Evolutionary conservation across 2,888 invertebrate species (phyloP).

Genomic region (Baronia brevicornis): DNA sequence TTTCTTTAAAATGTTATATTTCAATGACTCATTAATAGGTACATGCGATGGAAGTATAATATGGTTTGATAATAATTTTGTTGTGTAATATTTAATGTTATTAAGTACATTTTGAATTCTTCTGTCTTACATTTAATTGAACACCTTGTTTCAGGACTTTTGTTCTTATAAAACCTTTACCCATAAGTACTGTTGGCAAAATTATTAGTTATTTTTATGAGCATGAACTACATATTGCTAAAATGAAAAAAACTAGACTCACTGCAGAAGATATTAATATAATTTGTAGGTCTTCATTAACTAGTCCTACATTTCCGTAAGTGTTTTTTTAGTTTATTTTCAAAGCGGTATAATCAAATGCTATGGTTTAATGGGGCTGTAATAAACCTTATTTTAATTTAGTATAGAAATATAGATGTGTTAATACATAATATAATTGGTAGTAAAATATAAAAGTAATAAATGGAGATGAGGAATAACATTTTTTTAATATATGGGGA

Average conservation of each 20-base stretch:
- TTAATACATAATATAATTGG: too few species aligned
- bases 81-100: background rate
- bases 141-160: slow-evolving; percentile 78
- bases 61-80: slow-evolving; percentile 5
- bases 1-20: too few species aligned
- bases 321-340: slow-evolving; percentile 34
- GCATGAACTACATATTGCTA: slow-evolving; percentile 77
- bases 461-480: too few species aligned
- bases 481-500: too few species aligned
- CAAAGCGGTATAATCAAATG: too few species aligned
- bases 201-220: slow-evolving; percentile 81
- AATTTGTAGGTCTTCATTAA: slow-evolving; percentile 33
- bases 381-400: too few species aligned
- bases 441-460: too few species aligned
- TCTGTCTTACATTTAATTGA: background rate
- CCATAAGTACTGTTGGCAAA: slow-evolving; percentile 81
- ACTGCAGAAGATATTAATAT: slow-evolving; percentile 76
- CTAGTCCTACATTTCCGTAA: slow-evolving; percentile 77
- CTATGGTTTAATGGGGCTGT: too few species aligned
- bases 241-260: slow-evolving; percentile 83
- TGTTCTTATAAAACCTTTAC: slow-evolving; percentile 85
- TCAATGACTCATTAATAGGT: too few species aligned
- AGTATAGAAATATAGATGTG: too few species aligned
- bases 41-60: too few species aligned
- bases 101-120: slow-evolving; percentile 2